Base-by-base conservation (phyloP, 1,140 invertebrate genomes). In the Musca vetustissima region DNA sequence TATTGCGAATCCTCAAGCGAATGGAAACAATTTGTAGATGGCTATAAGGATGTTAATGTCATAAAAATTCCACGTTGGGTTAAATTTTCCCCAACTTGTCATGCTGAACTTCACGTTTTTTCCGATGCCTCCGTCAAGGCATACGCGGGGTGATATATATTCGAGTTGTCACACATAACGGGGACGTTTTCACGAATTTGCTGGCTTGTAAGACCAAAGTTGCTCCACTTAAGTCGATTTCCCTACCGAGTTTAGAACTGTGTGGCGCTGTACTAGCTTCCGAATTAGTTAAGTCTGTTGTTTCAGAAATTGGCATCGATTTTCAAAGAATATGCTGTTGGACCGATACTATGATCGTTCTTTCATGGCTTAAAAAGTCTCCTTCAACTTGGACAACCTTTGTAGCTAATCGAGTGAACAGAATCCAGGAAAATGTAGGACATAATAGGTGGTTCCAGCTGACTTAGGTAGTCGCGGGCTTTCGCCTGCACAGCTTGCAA, bases 391-490 rank as follows among this genome's bases (percentile, higher is more conserved):
- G 52, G 52, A 53, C 52, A 22, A 53, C 52, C 9, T 53, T 53
- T 11, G 17, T 53, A 13, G 52, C 52, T 9, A 22, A 66, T 83
- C 17, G 80, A 84, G 1, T 25, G 28, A 28, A 74, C 1, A 66
- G 78, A 70, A 83, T 84, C 21, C 72, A 75, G 47, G 66, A 66
- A 25, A 64, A 71, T 9, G 68, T 75, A 14, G 52, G 68, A 11
- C 25, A 49, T 1, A 52, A 66, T 7, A 64, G 81, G 21, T 87
- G 84, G 86, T n/a, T 52, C n/a, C 83, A 47, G 83, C 83, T 1
- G 84, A 87, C 75, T 69, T 74, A 14, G 69, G 77, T 6, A 85
- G 84, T 11, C 73, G 84, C 64, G 84, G 84, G 15, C 24, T 77
- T 4, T 47, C 68, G 22, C 70, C 73, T 9, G 13, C 66, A 32